Base-by-base conservation (phyloP, 2,888 invertebrate genomes). In the Onchidella celtica region DNA sequence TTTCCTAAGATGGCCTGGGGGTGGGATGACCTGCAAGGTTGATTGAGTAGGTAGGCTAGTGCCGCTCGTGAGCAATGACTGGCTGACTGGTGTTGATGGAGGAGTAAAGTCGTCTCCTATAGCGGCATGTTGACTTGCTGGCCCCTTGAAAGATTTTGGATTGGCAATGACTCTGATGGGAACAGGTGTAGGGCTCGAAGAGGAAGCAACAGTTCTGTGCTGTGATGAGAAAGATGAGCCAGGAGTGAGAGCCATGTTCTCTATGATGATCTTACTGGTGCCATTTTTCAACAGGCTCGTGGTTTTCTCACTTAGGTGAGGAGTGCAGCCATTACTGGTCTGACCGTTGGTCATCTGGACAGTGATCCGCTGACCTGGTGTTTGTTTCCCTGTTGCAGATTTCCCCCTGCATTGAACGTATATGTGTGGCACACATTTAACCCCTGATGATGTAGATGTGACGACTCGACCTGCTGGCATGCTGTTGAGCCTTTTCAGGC, bases 111-210 rank as follows among this genome's bases (percentile, higher is more conserved):
- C 32, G 14, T 75, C 75, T 11, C n/a, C 38, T 6, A 40, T 36
- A 47, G 74, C 24, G 47, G 47, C 47, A 47, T 11, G 47, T 17
- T 61, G 66, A 6, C 24, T 27, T 61, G 38, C 6, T 57, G 63
- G 40, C 21, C 29, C 24, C n/a, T 47, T 32, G 14, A 65, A 55
- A 17, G 47, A 32, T 17, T 9, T 47, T 0, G 59, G 61, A 47
- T 79, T 79, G 17, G 69, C 9, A n/a, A 72, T 63, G 17, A 79
- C 73, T 55, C 61, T 72, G 2, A 79, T 55, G 6, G 79, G 79
- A 61, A 73, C n/a, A 14, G 59, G 29, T 27, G 65, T 47, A 3
- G 27, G 27, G 9, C 9, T 29, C 9, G 72, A 4, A n/a, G 61
- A 32, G 29, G 27, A 40, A 38, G 63, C 63, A 29, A 3, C 24